Percentiles rank a stretch among this genome's conserved stretches.
phyloP scores from a whole-genome alignment of 2,888 invertebrate species.

The Seira musarum region DNA sequence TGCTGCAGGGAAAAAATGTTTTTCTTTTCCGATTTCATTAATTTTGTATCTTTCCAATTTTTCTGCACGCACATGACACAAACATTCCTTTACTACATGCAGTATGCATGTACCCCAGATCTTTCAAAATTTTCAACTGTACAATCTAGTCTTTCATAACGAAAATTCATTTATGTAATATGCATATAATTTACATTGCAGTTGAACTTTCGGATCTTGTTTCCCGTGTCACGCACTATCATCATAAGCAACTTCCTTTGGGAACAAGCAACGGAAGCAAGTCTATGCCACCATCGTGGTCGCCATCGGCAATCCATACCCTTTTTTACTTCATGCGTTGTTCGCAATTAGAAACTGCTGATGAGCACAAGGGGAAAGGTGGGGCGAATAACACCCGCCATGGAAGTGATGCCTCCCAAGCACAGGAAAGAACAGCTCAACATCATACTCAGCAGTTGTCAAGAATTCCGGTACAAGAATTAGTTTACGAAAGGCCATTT shows the following conservation, averaged over 20 bases:
- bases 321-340: conserved; percentile 95
- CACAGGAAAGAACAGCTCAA: conserved; percentile 47
- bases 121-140: too few species aligned
- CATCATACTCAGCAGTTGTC: conserved; percentile 67
- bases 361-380: conserved; percentile 60
- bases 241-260: conserved; percentile 68
- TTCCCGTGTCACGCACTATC: conserved; percentile 67
- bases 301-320: conserved; percentile 81
- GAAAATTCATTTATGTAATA: too few species aligned
- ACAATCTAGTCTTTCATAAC: too few species aligned
- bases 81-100: too few species aligned
- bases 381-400: conserved; percentile 6
- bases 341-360: conserved; percentile 76
- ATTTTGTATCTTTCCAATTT: too few species aligned
- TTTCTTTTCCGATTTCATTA: too few species aligned
- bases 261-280: conserved; percentile 64
- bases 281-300: conserved; percentile 70
- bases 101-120: too few species aligned
- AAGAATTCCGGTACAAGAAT: conserved; percentile 79
- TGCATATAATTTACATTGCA: too few species aligned
- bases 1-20: too few species aligned
- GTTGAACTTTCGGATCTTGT: conserved; percentile 68
- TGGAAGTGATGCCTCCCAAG: conserved; percentile 58
- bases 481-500: conserved; percentile 90
- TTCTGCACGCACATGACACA: too few species aligned